Evolutionary conservation across 2,888 invertebrate species (phyloP), one percentile per base, ranked within the genome.

Genomic region (Noctua janthina): DNA sequence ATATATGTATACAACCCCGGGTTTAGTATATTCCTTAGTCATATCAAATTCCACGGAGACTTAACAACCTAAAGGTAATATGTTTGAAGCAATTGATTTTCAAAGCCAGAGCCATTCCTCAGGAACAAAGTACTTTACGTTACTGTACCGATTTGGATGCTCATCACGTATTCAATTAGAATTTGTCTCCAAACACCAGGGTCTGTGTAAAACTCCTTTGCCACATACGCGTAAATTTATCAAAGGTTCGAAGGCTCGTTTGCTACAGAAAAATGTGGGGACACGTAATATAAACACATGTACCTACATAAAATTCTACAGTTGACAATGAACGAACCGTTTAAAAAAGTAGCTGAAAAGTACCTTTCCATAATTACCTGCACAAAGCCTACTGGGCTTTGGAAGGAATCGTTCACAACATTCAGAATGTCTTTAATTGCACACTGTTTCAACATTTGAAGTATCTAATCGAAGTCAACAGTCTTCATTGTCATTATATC

Each of bases 81-180:
- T 56, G 17, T 68, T 64, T 54, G 2, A 80, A 75, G 39, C 78
- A 20, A 78, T 82, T 73, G 78, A 78, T 79, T 64, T 83, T 29
- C 17, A 29, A 75, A 64, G 29, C 67, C 74, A 67, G 23, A 51
- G 20, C 74, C 46, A 86, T 83, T 87, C 66, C 56, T 67, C 67
- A 83, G 59, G 71, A 75, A 74, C 81, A 62, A 51, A 78, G 75
- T 82, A 49, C 64, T 79, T 77, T 79, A 80, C 73, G 49, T 70
- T 39, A 51, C 62, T 70, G 71, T 23, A 43, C 66, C 74, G n/a
- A 82, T 78, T 84, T 46, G 56, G 46, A 82, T 68, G 73, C 85
- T 56, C 66, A 73, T 64, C 88, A 89, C 88, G 88, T 88, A 78
- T 88, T 87, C 89, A 87, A 88, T 88, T 88, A 89, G 85, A 89